Evolutionary conservation across 2,113 vertebrate genomes (phyloP), one percentile per base, ranked within the genome.

Genomic region (Zosterops borbonicus): DNA sequence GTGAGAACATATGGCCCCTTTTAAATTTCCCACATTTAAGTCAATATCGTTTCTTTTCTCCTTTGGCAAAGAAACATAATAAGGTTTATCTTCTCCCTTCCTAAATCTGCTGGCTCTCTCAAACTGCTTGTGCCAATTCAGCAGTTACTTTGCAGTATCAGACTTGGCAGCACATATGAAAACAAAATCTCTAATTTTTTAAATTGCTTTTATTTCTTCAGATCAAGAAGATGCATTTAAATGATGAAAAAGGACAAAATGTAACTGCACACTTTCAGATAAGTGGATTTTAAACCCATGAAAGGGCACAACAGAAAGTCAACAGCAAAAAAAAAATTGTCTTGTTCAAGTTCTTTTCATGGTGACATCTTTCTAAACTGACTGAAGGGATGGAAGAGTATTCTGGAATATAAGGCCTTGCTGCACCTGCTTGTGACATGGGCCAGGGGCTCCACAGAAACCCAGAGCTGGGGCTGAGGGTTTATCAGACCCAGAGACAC

Each of bases 21-120:
- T 98, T 98, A 98, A 98, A 99, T 99, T 98, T 98, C 98, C 97
- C 98, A 97, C 98, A 98, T 98, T 98, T 98, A 98, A 99, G 98
- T 99, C 98, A 98, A 98, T 98, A 98, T 98, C 97, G 87, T 96
- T 98, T 98, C 97, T 96, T 98, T 98, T 97, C 98, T 98, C 92
- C 97, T 98, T 98, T 95, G 96, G 98, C 97, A 96, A 97, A 97
- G 97, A 96, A 97, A 96, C 96, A 65, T 96, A 96, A 98, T 97
- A 97, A 95, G 95, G 97, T 98, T 98, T 96, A 98, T 97, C 97
- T 97, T 92, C 77, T 91, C 77, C 92, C 95, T 92, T 94, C 97
- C 97, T 95, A 97, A 98, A 97, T 97, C 97, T 96, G 95, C 97
- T 95, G 96, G 81, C 89, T 96, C 95, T 96, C 97, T 98, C 92